phyloP scores from a whole-genome alignment of 2,113 vertebrate species.

The Phyllostomus hastatus region DNA sequence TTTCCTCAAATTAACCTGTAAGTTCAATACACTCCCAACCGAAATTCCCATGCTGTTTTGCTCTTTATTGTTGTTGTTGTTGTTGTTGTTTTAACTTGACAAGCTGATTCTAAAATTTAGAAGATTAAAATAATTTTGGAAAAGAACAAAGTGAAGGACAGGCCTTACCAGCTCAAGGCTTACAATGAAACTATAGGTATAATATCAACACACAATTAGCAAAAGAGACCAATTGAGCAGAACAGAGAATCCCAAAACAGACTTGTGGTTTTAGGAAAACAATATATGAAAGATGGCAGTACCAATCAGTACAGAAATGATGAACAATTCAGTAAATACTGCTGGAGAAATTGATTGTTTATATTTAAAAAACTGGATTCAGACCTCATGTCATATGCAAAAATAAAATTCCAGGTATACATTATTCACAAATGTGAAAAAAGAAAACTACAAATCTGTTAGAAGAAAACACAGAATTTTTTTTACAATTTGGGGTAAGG shows the following conservation, averaged over 20 bases:
- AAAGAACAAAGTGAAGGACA: background rate
- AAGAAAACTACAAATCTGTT: background rate
- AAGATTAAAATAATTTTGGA: background rate
- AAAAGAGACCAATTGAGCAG: background rate
- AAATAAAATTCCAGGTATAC: background rate
- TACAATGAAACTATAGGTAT: background rate
- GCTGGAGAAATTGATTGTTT: background rate
- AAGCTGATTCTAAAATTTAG: background rate
- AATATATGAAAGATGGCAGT: background rate
- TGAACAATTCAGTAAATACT: background rate
- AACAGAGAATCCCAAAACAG: background rate
- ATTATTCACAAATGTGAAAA: background rate
- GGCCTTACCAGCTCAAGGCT: background rate
- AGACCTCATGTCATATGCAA: background rate
- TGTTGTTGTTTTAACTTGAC: background rate
- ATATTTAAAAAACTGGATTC: background rate
- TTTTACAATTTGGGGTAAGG: background rate
- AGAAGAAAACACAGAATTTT: background rate
- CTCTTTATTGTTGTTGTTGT: background rate
- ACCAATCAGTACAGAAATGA: background rate
- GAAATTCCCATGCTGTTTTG: background rate
- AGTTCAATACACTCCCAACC: background rate
- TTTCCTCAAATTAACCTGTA: background rate
- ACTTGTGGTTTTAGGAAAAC: background rate
- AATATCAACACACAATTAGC: background rate